These are phyloP conservation scores for Aromia moschata DNA, from an alignment of 2,888 invertebrate species.

Conservation along the genomic window DNA sequence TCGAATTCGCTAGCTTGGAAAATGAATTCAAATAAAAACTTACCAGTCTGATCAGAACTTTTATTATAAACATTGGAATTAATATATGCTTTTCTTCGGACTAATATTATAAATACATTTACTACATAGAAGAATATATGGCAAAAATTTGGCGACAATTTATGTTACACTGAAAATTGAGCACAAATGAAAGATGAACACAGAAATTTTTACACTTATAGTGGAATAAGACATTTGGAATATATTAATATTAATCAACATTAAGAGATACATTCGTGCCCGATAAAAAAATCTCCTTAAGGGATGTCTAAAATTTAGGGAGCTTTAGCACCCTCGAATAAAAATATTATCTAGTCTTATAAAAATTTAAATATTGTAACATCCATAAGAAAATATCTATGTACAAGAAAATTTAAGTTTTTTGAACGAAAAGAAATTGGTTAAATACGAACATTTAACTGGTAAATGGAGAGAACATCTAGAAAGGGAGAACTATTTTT, in stretches of 20 bases:
- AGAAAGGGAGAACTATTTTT: too few relatives aligned
- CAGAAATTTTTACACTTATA: slow-evolving; percentile 39
- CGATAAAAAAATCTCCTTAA: slow-evolving; percentile 24
- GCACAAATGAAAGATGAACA: slow-evolving; percentile 47
- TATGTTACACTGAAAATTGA: slow-evolving; percentile 46
- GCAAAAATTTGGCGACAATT: slow-evolving; percentile 55
- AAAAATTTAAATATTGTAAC: slow-evolving; percentile 20
- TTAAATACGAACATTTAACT: not conserved
- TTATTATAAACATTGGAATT: slow-evolving; percentile 51
- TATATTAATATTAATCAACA: slow-evolving; percentile 24
- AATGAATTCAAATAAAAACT: not conserved
- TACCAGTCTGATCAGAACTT: slow-evolving; percentile 29
- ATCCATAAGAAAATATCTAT: slow-evolving; percentile 24
- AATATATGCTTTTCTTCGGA: slow-evolving; percentile 37
- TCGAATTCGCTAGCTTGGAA: not conserved
- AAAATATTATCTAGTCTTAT: slow-evolving; percentile 15
- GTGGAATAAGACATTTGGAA: slow-evolving; percentile 38
- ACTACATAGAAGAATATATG: slow-evolving; percentile 47
- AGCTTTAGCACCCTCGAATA: not conserved
- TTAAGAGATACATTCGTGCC: slow-evolving; percentile 33
- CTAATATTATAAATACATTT: slow-evolving; percentile 50
- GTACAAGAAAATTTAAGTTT: slow-evolving; percentile 9
- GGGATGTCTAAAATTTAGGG: too few relatives aligned
- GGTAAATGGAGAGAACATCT: not conserved
- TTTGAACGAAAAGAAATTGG: slow-evolving; percentile 4